phyloP scores from a whole-genome alignment of 2,113 vertebrate species.

The Tragelaphus imberbis region DNA sequence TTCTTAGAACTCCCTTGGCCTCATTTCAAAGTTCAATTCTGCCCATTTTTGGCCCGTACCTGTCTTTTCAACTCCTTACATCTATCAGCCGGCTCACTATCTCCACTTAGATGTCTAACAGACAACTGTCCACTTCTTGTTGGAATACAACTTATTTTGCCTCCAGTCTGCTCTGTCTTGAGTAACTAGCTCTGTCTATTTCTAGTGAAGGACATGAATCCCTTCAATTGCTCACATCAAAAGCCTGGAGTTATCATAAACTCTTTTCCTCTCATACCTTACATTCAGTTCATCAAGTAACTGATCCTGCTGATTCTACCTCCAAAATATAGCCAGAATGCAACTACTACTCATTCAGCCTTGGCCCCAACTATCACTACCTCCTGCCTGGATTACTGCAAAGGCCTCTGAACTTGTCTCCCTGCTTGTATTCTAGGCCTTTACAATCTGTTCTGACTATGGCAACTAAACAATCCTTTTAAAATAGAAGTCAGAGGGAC shows the following conservation, averaged over 20 bases:
- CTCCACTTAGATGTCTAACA: neutral
- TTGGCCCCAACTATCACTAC: neutral
- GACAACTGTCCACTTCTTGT: neutral
- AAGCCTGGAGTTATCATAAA: neutral
- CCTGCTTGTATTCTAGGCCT: neutral
- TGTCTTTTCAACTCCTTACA: neutral
- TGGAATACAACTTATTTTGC: neutral
- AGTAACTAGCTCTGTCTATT: neutral
- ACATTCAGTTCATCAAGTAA: neutral
- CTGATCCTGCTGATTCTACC: neutral
- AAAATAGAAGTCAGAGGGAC: neutral
- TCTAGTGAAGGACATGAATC: neutral
- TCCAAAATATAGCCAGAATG: neutral
- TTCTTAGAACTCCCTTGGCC: neutral
- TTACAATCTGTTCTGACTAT: neutral
- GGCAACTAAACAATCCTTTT: neutral
- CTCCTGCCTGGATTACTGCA: neutral
- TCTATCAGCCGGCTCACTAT: neutral
- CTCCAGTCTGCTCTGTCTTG: neutral
- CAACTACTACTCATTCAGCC: neutral
- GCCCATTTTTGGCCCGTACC: neutral
- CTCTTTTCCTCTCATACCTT: neutral
- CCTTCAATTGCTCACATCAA: neutral
- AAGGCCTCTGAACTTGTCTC: neutral
- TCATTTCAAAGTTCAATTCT: neutral